Evolutionary conservation across 2,888 invertebrate species (phyloP), one percentile per base, ranked within the genome.

Genomic region (Lepetodrilus schrolli): DNA sequence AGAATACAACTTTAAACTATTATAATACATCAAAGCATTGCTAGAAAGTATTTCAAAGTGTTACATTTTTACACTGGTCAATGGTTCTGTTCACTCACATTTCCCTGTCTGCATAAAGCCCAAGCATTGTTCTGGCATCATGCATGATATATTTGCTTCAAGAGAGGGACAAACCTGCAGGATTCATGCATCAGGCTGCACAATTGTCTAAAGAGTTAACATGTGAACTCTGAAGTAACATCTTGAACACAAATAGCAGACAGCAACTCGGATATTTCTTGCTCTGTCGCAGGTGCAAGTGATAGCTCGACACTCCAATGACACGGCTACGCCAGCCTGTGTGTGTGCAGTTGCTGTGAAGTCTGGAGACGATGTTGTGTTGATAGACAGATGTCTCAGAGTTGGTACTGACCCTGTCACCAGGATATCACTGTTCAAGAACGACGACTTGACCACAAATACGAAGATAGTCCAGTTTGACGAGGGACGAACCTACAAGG

Each of bases 281-380:
- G 13, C n/a, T 10, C 7, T 43, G 20, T 4, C 68, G 0, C 72
- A 81, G 81, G 78, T 82, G 1, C 76, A 78, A n/a, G 68, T 73
- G 1, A 79, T 78, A 49, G 76, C 74, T 43, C 70, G 82, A 13
- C 72, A 48, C 4, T 78, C 80, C 58, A 75, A 74, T 34, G 34
- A 8, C 20, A 71, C 37, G n/a, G 50, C 65, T 48, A 75, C 72
- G 47, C 82, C 83, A 13, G 76, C 82, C 0, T 85, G 85, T 74
- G 83, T 82, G 77, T 85, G 85, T 78, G 85, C 82, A 38, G 84
- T 83, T n/a, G 80, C 80, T 0, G 75, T 84, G 2, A 77, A 74
- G 20, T 78, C 81, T 26, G 81, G 78, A 4, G 81, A 83, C 75
- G 84, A 83, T 72, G 80, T 84, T 48, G 80, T 84, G 37, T 26